Conservation (phyloP, 2,888 invertebrate species). For the Hypsopygia costalis region DNA sequence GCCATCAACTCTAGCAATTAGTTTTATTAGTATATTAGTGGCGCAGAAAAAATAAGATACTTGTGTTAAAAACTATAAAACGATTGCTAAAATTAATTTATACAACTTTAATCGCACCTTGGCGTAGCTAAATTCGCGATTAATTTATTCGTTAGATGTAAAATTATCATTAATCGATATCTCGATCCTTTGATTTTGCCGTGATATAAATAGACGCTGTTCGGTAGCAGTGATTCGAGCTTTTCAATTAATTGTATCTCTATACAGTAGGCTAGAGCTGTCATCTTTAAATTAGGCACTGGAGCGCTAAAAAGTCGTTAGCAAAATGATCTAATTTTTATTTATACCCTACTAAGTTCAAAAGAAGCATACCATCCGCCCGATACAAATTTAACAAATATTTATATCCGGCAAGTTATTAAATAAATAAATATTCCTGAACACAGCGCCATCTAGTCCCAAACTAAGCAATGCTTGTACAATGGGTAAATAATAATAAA, state of each 20-base stretch:
- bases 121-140: conserved; percentile 10
- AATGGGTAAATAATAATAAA: too few relatives aligned
- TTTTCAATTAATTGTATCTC: conserved; percentile 33
- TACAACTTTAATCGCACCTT: neutral
- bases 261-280: conserved; percentile 18
- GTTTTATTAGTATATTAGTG: too few relatives aligned
- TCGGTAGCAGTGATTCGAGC: conserved; percentile 32
- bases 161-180: conserved; percentile 17
- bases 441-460: too few relatives aligned
- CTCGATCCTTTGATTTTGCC: conserved; percentile 27
- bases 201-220: conserved; percentile 39
- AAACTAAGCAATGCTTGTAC: too few relatives aligned
- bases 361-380: too few relatives aligned
- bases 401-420: too few relatives aligned
- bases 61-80: too few relatives aligned
- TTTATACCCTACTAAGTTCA: too few relatives aligned
- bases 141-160: conserved; percentile 13
- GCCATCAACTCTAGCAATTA: too few relatives aligned
- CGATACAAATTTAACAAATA: too few relatives aligned
- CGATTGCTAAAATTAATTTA: conserved; percentile 1
- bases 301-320: conserved; percentile 24
- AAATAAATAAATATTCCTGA: too few relatives aligned
- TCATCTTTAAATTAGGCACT: conserved; percentile 27
- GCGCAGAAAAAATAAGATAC: too few relatives aligned
- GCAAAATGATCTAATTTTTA: conserved; percentile 4